Percentiles rank a stretch among this genome's conserved stretches.
These are phyloP conservation scores for Parazoanthus swiftii DNA, from an alignment of 92 coral and sea anemone genomes.

Conservation along the genomic window DNA sequence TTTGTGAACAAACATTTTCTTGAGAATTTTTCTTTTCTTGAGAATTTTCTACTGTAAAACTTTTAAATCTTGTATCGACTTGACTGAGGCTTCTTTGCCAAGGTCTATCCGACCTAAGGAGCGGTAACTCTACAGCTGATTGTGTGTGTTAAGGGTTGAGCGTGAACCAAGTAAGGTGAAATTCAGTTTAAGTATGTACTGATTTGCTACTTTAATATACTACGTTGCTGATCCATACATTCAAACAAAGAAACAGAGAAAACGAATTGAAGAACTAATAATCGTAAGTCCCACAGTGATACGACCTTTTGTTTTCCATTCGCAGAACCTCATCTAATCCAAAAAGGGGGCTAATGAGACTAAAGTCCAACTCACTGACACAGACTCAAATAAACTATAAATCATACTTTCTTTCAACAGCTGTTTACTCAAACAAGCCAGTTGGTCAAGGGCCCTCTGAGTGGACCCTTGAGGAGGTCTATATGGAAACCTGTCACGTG, in stretches of 20 bases:
- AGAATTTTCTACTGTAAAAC: background rate
- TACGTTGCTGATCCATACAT: too few relatives aligned
- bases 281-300: too few relatives aligned
- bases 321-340: too few relatives aligned
- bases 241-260: too few relatives aligned
- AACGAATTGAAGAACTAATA: too few relatives aligned
- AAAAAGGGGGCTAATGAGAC: background rate
- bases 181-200: too few relatives aligned
- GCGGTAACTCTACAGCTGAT: too few relatives aligned
- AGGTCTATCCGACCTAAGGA: too few relatives aligned
- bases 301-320: too few relatives aligned
- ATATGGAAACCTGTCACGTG: constrained; percentile 94
- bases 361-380: background rate
- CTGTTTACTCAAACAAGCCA: constrained; percentile 81
- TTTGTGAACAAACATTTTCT: background rate
- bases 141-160: too few relatives aligned
- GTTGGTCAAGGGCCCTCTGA: constrained; percentile 77
- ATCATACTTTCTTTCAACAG: constrained; percentile 42
- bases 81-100: background rate
- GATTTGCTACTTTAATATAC: too few relatives aligned
- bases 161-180: too few relatives aligned
- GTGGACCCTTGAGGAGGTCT: constrained; percentile 97
- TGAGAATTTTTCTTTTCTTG: background rate
- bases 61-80: background rate
- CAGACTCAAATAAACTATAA: background rate